Evolutionary conservation across 2,797 vertebrate species (phyloP).

Genomic region (Gorsachius magnificus): DNA sequence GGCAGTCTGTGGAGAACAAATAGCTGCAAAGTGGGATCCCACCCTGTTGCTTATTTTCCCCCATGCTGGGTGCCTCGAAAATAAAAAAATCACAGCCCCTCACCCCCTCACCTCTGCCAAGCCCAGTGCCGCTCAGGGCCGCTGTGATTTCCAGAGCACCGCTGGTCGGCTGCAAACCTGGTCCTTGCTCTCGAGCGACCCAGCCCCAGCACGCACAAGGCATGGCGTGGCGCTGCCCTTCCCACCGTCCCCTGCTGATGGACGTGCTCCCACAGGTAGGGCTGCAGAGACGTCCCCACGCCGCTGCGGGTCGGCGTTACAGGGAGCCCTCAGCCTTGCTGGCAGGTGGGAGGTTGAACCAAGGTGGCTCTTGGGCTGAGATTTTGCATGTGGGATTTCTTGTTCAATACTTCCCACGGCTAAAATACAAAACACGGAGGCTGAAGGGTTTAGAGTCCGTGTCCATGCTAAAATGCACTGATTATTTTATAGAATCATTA

Average conservation of each 20-base stretch:
- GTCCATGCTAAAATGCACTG: neutral
- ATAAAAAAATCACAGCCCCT: neutral
- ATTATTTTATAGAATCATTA: neutral
- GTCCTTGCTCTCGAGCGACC: neutral
- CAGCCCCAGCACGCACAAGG: neutral
- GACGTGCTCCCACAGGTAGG: rapidly evolving
- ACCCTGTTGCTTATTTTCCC: neutral
- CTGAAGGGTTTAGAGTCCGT: neutral
- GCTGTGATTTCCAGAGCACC: neutral
- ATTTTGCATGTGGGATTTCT: neutral
- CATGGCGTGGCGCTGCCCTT: neutral
- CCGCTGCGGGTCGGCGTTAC: rapidly evolving
- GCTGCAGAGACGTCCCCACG: neutral
- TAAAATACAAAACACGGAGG: neutral
- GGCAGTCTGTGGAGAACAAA: rapidly evolving
- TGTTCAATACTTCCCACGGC: neutral
- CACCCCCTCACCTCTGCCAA: neutral
- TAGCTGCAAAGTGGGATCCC: neutral
- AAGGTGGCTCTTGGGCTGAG: neutral
- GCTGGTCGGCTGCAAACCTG: neutral
- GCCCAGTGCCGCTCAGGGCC: neutral
- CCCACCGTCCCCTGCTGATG: neutral
- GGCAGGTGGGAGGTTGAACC: neutral
- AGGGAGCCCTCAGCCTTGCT: neutral
- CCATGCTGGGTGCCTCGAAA: neutral